Evolutionary conservation across 1,140 invertebrate genomes (phyloP).

Genomic region (Parapsyche elsis): DNA sequence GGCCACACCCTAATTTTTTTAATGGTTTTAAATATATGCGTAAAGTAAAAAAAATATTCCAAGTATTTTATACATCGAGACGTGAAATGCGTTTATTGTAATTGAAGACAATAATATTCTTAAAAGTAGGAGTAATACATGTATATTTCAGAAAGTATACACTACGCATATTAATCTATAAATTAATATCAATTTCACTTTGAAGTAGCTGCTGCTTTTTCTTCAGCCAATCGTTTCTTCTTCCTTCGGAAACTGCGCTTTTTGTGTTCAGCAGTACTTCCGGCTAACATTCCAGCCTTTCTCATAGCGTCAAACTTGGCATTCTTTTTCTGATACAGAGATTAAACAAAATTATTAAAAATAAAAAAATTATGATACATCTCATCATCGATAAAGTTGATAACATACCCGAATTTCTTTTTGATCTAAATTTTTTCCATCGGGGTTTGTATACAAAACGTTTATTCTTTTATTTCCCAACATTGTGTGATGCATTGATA

Average conservation of each 20-base stretch:
- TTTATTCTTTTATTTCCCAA: slow-evolving; percentile 64
- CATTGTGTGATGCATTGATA: slow-evolving; percentile 64
- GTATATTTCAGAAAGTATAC: no score
- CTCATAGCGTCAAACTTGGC: slow-evolving; percentile 65
- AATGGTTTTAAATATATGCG: no score
- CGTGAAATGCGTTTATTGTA: no score
- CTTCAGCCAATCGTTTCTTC: slow-evolving; percentile 57
- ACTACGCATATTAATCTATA: no score
- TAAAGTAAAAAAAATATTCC: no score
- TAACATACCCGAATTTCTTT: slow-evolving; percentile 56
- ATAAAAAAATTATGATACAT: not conserved
- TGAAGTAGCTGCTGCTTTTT: slow-evolving; percentile 39
- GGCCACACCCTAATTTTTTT: no score
- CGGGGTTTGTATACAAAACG: slow-evolving; percentile 62
- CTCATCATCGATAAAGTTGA: slow-evolving; percentile 25
- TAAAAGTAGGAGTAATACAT: no score
- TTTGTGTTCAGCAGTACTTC: slow-evolving; percentile 60
- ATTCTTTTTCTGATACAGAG: slow-evolving; percentile 62
- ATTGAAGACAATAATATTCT: no score
- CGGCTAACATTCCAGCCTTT: slow-evolving; percentile 62
- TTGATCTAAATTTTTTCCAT: slow-evolving; percentile 59
- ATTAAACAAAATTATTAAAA: not conserved
- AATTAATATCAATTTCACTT: not conserved
- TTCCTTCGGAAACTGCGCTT: slow-evolving; percentile 60
- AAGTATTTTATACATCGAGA: no score